Conservation (phyloP, 2,797 vertebrate genomes). For the Syngnathus rostellatus region DNA sequence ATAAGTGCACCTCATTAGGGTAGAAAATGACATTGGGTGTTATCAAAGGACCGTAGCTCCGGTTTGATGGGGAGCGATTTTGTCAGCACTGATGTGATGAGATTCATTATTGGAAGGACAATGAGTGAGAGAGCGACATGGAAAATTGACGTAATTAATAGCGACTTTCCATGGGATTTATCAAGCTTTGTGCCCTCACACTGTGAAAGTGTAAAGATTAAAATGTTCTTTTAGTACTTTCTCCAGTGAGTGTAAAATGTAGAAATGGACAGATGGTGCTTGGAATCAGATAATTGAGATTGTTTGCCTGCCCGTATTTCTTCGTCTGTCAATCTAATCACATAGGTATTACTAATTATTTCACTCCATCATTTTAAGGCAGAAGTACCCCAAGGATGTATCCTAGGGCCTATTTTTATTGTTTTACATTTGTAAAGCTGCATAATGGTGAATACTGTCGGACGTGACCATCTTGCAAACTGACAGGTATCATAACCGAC, state of each 20-base stretch:
- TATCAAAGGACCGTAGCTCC: conserved; percentile 29
- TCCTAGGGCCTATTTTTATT: neutral
- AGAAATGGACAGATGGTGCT: neutral
- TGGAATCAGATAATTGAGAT: neutral
- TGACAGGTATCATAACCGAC: neutral
- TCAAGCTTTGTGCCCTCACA: conserved; percentile 12
- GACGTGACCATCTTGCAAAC: neutral
- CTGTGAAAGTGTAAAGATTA: neutral
- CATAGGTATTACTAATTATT: neutral
- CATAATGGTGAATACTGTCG: neutral
- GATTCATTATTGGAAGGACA: conserved; percentile 37
- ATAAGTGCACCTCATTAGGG: neutral
- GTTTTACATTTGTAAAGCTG: neutral
- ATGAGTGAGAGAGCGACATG: conserved; percentile 27
- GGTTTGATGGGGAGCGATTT: conserved; percentile 31
- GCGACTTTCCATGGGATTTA: conserved; percentile 28
- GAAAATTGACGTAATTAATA: conserved; percentile 41
- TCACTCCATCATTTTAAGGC: neutral
- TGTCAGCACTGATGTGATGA: conserved; percentile 38
- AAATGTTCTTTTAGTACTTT: neutral
- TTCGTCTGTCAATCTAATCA: neutral
- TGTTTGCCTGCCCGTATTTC: neutral
- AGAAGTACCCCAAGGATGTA: neutral
- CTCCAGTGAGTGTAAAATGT: neutral
- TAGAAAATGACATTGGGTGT: conserved; percentile 23